phyloP scores from a whole-genome alignment of 2,888 invertebrate species.

The Eupithecia subfuscata region DNA sequence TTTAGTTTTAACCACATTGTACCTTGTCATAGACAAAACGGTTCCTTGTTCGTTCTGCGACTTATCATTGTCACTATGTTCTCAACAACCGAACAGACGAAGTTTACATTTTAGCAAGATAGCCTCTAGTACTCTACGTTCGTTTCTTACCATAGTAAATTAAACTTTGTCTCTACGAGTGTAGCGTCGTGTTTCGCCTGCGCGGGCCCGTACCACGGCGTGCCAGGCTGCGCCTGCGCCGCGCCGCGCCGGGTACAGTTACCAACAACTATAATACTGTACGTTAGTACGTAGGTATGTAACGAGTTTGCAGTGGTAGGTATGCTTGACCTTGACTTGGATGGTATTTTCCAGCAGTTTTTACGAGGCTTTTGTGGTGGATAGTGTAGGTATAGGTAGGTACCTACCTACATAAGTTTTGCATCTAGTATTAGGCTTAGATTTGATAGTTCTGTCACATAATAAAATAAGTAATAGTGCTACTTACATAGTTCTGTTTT shows the following conservation, averaged over 20 bases:
- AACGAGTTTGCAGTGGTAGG: not conserved
- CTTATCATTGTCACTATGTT: not conserved
- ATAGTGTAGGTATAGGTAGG: not conserved
- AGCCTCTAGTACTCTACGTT: not conserved
- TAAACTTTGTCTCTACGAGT: slow-evolving; percentile 39
- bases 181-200: slow-evolving; percentile 51
- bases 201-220: slow-evolving; percentile 65
- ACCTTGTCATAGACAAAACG: not conserved
- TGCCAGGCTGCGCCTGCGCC: slow-evolving; percentile 72
- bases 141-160: slow-evolving; percentile 36
- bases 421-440: not conserved
- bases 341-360: slow-evolving; percentile 27
- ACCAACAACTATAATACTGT: slow-evolving; percentile 33
- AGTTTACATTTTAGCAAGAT: slow-evolving; percentile 2
- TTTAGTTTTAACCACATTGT: not conserved
- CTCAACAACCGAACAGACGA: not conserved
- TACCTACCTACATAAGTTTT: too few species aligned
- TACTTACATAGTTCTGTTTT: not conserved
- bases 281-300: slow-evolving; percentile 16
- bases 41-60: not conserved
- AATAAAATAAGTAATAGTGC: not conserved
- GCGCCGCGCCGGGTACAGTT: slow-evolving; percentile 63
- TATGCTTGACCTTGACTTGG: slow-evolving; percentile 30
- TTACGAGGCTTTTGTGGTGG: slow-evolving; percentile 22
- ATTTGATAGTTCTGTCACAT: not conserved